phyloP scores from a whole-genome alignment of 2,888 invertebrate genomes.

The Tetanocera ferruginea region DNA sequence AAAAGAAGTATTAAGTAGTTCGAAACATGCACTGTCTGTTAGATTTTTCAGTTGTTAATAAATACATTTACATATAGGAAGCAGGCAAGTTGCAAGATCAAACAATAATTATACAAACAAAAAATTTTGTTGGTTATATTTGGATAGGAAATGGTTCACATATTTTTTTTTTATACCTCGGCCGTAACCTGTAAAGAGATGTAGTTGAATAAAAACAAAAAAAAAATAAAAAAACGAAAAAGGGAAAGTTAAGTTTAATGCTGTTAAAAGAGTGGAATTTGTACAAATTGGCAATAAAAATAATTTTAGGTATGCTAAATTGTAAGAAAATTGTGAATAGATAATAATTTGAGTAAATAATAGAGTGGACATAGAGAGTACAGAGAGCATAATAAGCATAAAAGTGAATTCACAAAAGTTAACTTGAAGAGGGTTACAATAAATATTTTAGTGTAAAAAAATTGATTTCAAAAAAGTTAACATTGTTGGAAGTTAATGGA shows the following conservation, averaged over 20 bases:
- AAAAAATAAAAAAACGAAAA: conserved; percentile 18
- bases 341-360: not conserved
- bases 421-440: too few species aligned
- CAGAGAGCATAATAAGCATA: not conserved
- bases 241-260: conserved; percentile 21
- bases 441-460: too few species aligned
- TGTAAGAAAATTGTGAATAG: not conserved
- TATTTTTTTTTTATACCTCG: conserved; percentile 70
- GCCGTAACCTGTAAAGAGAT: conserved; percentile 73
- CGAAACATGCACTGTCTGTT: too few species aligned
- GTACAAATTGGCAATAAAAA: not conserved
- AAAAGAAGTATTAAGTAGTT: too few species aligned
- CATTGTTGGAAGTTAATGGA: too few species aligned
- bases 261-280: conserved; percentile 43
- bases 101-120: conserved; percentile 9
- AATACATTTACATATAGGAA: too few species aligned
- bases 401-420: too few species aligned
- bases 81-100: conserved; percentile 3
- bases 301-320: not conserved
- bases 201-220: conserved; percentile 44
- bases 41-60: too few species aligned
- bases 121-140: conserved; percentile 1
- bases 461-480: too few species aligned
- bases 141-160: conserved; percentile 9
- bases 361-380: not conserved